phyloP scores from a whole-genome alignment of 2,888 invertebrate species.

The Acleris laterana region DNA sequence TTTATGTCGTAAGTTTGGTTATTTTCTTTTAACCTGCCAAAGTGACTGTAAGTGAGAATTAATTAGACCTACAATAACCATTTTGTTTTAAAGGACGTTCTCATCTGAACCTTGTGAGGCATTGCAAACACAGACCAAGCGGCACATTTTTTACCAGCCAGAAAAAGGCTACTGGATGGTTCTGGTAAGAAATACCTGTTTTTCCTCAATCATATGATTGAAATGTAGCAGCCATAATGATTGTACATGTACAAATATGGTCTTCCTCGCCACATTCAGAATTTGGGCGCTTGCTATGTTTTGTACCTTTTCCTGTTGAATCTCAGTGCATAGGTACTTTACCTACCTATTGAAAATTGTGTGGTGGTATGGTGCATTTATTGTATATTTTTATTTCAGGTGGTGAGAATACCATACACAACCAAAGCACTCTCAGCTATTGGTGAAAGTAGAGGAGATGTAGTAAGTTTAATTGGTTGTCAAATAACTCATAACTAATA shows the following conservation, averaged over 20 bases:
- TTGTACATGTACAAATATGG: too few relatives aligned
- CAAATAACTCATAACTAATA: background rate
- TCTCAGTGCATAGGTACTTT: background rate
- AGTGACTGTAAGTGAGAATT: background rate
- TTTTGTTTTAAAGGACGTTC: constrained; percentile 86
- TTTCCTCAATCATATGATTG: background rate
- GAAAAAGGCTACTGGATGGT: constrained; percentile 96
- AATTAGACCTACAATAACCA: background rate
- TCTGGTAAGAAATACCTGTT: constrained; percentile 85
- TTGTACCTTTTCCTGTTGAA: too few relatives aligned
- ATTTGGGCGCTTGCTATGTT: too few relatives aligned
- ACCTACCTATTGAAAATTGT: background rate
- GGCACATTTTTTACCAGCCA: constrained; percentile 94
- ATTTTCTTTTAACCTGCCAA: constrained; percentile 1
- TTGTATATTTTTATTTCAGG: constrained; percentile 77
- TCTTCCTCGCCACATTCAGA: too few relatives aligned
- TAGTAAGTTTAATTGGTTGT: constrained; percentile 80
- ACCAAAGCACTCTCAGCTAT: constrained; percentile 88
- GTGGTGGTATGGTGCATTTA: background rate
- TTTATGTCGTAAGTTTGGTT: constrained; percentile 92
- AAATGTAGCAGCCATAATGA: too few relatives aligned
- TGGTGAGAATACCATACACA: constrained; percentile 89
- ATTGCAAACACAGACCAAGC: constrained; percentile 94
- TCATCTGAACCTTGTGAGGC: constrained; percentile 92
- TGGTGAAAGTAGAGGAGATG: constrained; percentile 92